Percentiles rank a stretch among this genome's conserved stretches.
Conservation (phyloP, 2,888 invertebrate genomes). For the Zonitis immaculata region DNA sequence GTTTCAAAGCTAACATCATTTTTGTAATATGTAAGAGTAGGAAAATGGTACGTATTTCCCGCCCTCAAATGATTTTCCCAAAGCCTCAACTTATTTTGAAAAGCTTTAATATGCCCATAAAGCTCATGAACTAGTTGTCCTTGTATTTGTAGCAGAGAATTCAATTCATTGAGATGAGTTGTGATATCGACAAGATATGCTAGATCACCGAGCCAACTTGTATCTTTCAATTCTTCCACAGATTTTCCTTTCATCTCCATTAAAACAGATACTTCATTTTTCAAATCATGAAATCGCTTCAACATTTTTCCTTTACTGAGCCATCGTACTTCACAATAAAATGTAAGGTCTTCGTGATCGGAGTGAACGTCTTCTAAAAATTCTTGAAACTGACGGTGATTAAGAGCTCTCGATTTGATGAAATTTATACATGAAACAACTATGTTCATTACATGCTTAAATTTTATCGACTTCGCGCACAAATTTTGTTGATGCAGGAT, state of each 20-base stretch:
- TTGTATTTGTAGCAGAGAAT: neutral
- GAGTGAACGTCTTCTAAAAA: slow-evolving; percentile 9
- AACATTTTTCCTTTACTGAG: slow-evolving; percentile 15
- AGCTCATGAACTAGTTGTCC: no score
- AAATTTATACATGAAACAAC: slow-evolving; percentile 10
- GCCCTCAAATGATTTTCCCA: no score
- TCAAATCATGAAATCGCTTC: slow-evolving; percentile 7
- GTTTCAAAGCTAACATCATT: no score
- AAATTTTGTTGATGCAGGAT: no score
- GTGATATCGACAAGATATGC: slow-evolving; percentile 12
- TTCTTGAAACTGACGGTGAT: slow-evolving; percentile 9
- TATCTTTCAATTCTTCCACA: neutral
- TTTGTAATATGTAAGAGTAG: no score
- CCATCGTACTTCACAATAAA: slow-evolving; percentile 16
- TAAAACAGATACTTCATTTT: slow-evolving; percentile 9
- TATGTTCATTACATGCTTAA: slow-evolving; percentile 5
- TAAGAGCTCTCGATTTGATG: slow-evolving; percentile 9
- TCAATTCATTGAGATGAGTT: slow-evolving; percentile 10
- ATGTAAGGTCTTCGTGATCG: slow-evolving; percentile 6
- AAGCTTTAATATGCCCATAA: no score
- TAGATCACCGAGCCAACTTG: slow-evolving; percentile 6
- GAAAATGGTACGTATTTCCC: no score
- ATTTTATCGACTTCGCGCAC: no score
- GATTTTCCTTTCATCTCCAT: slow-evolving; percentile 5
- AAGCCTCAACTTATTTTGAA: no score